Evolutionary conservation across 2,113 vertebrate species (phyloP), one percentile per base, ranked within the genome.

Genomic region (Gadus macrocephalus): DNA sequence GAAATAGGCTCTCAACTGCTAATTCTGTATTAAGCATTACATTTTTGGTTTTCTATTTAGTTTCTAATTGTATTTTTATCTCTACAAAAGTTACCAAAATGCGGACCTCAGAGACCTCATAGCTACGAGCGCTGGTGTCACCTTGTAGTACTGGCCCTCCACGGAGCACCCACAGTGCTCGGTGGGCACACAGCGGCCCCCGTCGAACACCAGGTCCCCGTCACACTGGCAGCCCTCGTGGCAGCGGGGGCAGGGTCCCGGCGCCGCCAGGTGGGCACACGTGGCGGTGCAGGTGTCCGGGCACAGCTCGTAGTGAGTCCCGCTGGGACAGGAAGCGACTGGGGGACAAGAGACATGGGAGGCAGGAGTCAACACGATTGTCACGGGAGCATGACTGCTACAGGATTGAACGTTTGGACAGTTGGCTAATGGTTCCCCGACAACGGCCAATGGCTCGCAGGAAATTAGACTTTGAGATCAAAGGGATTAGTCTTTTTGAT

Each of bases 141-240:
- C 86, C 73, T 74, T 73, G 69, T 86, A 87, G 71, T 87, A 88
- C 2, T 14, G 76, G 53, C 83, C 81, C 1, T 78, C 60, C 42
- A 62, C 64, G 74, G 80, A 55, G 73, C 87, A 89, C 65, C 87
- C 81, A 71, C 84, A 90, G 20, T 69, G 64, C 0, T 77, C 72
- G 15, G 82, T n/a, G n/a, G 83, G 76, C 6, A 82, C 80, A 25
- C 85, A 91, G 12, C 69, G 38, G 0, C 70, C 78, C 3, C 85
- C 75, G 15, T 82, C 88, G 20, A 78, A 83, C 64, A 88, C 78
- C 59, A 83, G 86, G 12, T 88, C 88, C 1, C 72, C 56, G 19
- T 86, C 73, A 73, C 89, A 92, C 58, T 89, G 75, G 64, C 87
- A 90, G 35, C 90, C 91, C 80, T 92, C 90, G 3, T 84, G 74